Base-by-base conservation (phyloP, 1,140 invertebrate genomes). In the Drosophila takahashii region DNA sequence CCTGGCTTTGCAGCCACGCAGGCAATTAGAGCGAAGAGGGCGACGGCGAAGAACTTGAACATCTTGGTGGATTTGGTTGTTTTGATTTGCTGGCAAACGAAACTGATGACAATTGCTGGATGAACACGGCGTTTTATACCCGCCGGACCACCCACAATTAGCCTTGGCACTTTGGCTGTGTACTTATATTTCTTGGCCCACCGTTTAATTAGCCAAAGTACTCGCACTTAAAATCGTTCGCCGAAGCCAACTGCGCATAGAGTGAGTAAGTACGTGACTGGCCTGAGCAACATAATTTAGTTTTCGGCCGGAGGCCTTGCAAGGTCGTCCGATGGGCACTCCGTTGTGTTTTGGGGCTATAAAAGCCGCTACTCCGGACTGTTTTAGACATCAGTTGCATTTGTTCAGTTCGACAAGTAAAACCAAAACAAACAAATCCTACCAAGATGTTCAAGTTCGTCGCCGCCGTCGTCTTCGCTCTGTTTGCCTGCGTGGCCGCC, bases 361-460 rank as follows among this genome's bases (percentile, higher is more conserved):
- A 81, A 67, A 81, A 81, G 45, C 53, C 7, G 5, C 37, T 29
- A 22, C 15, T 44, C 16, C 10, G n/a, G 45, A 4, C 11, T 34
- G 37, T 42, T 9, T 65, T 26, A 51, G 54, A 37, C 64, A 90
- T 90, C 79, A 90, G 79, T 87, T 87, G 61, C 71, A 75, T 84
- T 86, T 76, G 81, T 58, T 71, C 39, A 75, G 62, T 79, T 32
- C 76, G 66, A 54, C 79, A 61, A 53, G 66, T 58, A 47, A 52
- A 48, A 60, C 59, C 64, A 39, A 81, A 71, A 44, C 22, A 45
- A 44, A 53, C 26, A 48, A 56, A 53, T 44, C 32, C 70, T 64
- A 6, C 7, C 76, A 90, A 90, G 51, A 91, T 91, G 90, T 85
- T 91, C 83, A 91, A 91, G 76, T 81, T 86, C 62, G 26, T 90